phyloP scores from a whole-genome alignment of 1,140 invertebrate genomes.

The Apis dorsata region DNA sequence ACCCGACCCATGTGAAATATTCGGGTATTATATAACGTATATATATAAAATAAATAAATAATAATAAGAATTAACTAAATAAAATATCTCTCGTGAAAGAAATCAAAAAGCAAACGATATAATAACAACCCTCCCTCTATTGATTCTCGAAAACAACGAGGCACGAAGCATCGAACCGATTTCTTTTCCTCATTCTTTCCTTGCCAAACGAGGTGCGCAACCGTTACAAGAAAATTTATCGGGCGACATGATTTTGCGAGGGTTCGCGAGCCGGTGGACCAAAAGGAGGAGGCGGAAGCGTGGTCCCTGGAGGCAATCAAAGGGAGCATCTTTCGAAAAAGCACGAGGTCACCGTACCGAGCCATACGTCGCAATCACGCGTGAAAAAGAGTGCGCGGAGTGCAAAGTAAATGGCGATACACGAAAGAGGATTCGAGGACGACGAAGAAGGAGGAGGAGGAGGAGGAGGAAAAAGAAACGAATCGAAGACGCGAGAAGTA shows the following conservation, averaged over 20 bases:
- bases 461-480: not conserved
- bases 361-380: constrained; percentile 51
- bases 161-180: not conserved
- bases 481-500: constrained; percentile 6
- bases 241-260: constrained; percentile 23
- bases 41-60: no score
- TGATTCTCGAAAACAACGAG: not conserved
- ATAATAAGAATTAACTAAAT: no score
- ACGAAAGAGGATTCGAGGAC: not conserved
- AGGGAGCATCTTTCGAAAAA: constrained; percentile 48
- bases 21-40: no score
- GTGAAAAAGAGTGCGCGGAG: constrained; percentile 3
- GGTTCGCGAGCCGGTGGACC: not conserved
- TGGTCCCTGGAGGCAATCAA: constrained; percentile 37
- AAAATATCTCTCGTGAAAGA: no score
- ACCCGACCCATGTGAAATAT: no score
- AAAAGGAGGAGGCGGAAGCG: constrained; percentile 37
- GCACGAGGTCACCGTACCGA: constrained; percentile 34
- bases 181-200: not conserved
- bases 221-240: constrained; percentile 46
- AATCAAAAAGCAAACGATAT: no score
- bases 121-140: not conserved
- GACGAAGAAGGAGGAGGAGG: not conserved
- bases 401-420: not conserved
- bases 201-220: constrained; percentile 23